A percentile compares a stretch with the other conserved stretches of the same genome.
These are phyloP conservation scores for Callopanchax toddi DNA, from an alignment of 2,113 vertebrate genomes.

Conservation along the genomic window DNA sequence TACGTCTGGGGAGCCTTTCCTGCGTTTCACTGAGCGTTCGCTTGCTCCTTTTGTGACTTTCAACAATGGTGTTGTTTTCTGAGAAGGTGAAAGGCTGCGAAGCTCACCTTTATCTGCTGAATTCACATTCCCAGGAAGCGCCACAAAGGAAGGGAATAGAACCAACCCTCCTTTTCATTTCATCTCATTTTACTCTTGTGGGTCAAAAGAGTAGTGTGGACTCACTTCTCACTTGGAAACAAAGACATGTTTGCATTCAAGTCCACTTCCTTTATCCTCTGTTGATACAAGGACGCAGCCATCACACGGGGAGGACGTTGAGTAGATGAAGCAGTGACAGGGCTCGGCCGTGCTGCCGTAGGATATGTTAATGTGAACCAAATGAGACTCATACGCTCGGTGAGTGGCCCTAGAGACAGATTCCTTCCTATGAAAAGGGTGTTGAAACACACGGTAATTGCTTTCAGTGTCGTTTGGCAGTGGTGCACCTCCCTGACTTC, in stretches of 20 bases:
- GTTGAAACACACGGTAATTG: conserved; percentile 78
- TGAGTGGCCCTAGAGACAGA: conserved; percentile 68
- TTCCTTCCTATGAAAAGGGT: conserved; percentile 69
- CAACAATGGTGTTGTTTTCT: conserved; percentile 59
- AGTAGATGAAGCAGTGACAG: conserved; percentile 57
- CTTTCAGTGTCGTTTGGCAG: conserved; percentile 74
- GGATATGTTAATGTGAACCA: conserved; percentile 75
- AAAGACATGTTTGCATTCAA: conserved; percentile 37
- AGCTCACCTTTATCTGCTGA: conserved; percentile 50
- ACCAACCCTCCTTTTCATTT: conserved; percentile 23
- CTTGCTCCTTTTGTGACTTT: conserved; percentile 54
- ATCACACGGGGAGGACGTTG: conserved; percentile 38
- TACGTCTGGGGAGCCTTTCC: conserved; percentile 37
- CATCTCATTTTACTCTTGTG: conserved; percentile 46
- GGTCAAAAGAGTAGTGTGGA: conserved; percentile 44
- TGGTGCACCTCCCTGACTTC: conserved; percentile 59
- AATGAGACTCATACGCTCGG: conserved; percentile 63
- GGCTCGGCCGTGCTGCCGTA: conserved; percentile 44
- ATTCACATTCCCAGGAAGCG: conserved; percentile 37
- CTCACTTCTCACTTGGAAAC: conserved; percentile 43
- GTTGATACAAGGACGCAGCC: conserved; percentile 38
- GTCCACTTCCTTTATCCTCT: conserved; percentile 27
- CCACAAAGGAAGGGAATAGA: conserved; percentile 32
- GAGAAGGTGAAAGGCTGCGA: conserved; percentile 24
- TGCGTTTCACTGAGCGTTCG: conserved; percentile 39